Evolutionary conservation across 2,888 invertebrate species (phyloP), one percentile per base, ranked within the genome.

Genomic region (Perizoma flavofasciatum): DNA sequence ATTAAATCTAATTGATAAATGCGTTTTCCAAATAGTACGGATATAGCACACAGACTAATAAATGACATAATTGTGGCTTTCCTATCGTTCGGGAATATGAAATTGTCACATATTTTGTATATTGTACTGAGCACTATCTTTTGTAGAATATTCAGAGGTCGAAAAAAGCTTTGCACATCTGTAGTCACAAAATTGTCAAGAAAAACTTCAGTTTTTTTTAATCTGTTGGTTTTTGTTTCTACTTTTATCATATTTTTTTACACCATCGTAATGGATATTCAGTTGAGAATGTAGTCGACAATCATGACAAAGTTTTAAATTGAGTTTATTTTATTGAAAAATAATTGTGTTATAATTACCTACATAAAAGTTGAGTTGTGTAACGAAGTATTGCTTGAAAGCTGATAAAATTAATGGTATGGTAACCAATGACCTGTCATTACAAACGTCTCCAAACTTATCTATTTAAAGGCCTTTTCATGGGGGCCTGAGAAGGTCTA

Each of bases 61-160:
- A 58, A 7, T 4, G 52, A 43, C 6, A 53, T 6, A 5, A 34
- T 10, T 5, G 22, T 53, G 9, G 39, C 4, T 34, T 44, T 58
- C 43, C 43, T 52, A 57, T 47, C 37, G 5, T 35, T 57, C 0
- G 57, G 57, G 8, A 47, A 57, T 35, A 57, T 51, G 22, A 57
- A 57, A 6, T 43, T 47, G 5, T 51, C 51, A 5, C 35, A 9
- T n/a, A 51, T 47, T 32, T 32, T 35, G 9, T 51, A 57, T 57
- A 32, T 51, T 0, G 46, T 50, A 6, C 47, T 47, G 4, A 51
- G 35, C 22, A 51, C 9, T 0, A 57, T 4, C 34, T 47, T 57
- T 41, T 57, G 57, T 7, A 43, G 9, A 22, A 51, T 47, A 47
- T 51, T 49, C 2, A 57, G 32, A 33, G 57, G 51, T 5, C 4